Conservation (phyloP, 2,888 invertebrate genomes). For the Nemoura dubitans region DNA sequence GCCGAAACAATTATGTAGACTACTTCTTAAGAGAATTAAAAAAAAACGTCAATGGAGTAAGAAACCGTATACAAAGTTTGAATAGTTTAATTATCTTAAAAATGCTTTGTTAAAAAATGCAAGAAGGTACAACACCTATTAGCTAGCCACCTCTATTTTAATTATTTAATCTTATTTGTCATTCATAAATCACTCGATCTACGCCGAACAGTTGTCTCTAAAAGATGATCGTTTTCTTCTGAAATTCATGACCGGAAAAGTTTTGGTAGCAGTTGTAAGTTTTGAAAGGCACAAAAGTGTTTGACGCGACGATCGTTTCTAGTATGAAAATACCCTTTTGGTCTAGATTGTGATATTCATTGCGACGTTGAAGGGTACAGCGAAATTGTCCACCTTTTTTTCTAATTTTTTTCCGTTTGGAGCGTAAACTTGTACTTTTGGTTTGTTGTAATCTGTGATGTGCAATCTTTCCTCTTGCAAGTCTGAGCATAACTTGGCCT, state of each 20-base stretch:
- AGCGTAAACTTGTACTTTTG: slow-evolving; percentile 37
- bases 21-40: slow-evolving; percentile 25
- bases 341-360: background rate
- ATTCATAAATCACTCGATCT: slow-evolving; percentile 34
- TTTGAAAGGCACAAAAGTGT: slow-evolving; percentile 40
- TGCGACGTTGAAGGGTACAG: background rate
- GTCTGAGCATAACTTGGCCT: background rate
- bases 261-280: background rate
- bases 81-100: slow-evolving; percentile 17
- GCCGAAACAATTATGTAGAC: background rate
- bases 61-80: slow-evolving; percentile 36
- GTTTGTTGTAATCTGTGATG: background rate
- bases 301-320: background rate
- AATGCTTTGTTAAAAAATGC: slow-evolving; percentile 25
- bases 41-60: background rate
- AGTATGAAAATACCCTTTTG: slow-evolving; percentile 23
- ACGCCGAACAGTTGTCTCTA: background rate
- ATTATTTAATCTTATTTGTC: slow-evolving; percentile 10
- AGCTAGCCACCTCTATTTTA: background rate
- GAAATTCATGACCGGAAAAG: background rate
- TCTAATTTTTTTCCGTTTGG: background rate
- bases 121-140: slow-evolving; percentile 24
- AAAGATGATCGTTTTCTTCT: background rate
- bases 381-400: background rate
- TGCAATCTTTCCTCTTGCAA: background rate